Conservation (phyloP, 2,113 vertebrate genomes). For the Promerops cafer region DNA sequence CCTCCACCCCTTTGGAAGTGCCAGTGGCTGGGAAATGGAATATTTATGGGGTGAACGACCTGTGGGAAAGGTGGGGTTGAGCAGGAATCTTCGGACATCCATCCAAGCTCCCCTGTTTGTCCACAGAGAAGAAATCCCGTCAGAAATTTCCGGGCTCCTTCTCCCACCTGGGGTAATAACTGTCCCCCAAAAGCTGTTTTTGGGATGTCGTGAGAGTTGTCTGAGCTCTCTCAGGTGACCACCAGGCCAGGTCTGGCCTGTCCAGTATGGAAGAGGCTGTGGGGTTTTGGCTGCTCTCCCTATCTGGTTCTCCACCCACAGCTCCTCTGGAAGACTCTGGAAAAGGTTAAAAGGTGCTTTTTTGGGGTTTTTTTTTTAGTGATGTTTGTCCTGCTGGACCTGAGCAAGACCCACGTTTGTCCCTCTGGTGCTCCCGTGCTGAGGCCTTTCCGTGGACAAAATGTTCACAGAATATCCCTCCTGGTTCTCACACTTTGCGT, state of each 20-base stretch:
- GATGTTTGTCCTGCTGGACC: neutral
- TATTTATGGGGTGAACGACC: accelerated
- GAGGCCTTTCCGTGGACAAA: neutral
- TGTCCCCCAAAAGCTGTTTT: neutral
- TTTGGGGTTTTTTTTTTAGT: neutral
- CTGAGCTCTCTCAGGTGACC: neutral
- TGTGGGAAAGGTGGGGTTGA: neutral
- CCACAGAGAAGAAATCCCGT: neutral
- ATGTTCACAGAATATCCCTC: neutral
- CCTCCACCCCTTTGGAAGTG: accelerated
- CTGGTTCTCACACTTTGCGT: accelerated
- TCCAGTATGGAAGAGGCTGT: neutral
- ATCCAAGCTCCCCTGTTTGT: neutral
- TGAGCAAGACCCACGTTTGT: neutral
- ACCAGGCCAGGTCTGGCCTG: too few species aligned
- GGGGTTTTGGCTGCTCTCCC: neutral
- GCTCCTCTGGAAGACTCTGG: neutral
- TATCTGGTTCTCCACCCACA: neutral
- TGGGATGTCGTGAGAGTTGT: neutral
- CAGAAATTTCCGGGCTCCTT: neutral
- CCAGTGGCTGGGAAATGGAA: neutral
- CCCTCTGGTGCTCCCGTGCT: neutral
- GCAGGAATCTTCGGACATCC: neutral
- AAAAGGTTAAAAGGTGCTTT: neutral
- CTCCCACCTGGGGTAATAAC: neutral